A percentile compares a stretch with the other conserved stretches of the same genome.
phyloP scores from a whole-genome alignment of 2,888 invertebrate species.

The Drosophila kanekoi region DNA sequence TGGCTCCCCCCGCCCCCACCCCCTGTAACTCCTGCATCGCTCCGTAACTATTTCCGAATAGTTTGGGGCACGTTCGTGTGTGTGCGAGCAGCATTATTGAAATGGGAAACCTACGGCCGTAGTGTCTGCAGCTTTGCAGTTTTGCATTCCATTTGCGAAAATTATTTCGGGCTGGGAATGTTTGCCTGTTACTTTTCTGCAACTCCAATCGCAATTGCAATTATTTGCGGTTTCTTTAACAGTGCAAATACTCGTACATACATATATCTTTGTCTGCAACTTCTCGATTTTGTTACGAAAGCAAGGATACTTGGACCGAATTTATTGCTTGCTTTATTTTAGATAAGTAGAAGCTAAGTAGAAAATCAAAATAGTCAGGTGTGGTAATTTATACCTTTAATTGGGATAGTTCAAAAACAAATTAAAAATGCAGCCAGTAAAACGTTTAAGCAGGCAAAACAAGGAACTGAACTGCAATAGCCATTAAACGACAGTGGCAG shows the following conservation, averaged over 20 bases:
- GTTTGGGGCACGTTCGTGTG: constrained; percentile 48
- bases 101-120: constrained; percentile 39
- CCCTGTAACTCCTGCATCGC: background rate
- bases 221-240: constrained; percentile 50
- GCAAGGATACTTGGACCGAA: constrained; percentile 20
- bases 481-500: too few species aligned
- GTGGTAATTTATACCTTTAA: background rate
- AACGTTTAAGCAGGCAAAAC: background rate
- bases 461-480: background rate
- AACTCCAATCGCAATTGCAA: constrained; percentile 45
- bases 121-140: constrained; percentile 34
- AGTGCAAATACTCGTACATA: constrained; percentile 12
- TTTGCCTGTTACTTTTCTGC: constrained; percentile 35
- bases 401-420: background rate
- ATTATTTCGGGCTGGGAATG: constrained; percentile 53
- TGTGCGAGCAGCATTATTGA: constrained; percentile 73
- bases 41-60: constrained; percentile 43
- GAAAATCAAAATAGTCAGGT: constrained; percentile 12
- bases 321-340: constrained; percentile 38
- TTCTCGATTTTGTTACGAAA: constrained; percentile 14
- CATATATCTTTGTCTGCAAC: constrained; percentile 6
- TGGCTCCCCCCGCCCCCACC: too few species aligned
- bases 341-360: constrained; percentile 1
- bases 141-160: constrained; percentile 61
- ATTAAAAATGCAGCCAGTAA: background rate